Evolutionary conservation across 2,113 vertebrate genomes (phyloP).

Genomic region (Mus pahari): DNA sequence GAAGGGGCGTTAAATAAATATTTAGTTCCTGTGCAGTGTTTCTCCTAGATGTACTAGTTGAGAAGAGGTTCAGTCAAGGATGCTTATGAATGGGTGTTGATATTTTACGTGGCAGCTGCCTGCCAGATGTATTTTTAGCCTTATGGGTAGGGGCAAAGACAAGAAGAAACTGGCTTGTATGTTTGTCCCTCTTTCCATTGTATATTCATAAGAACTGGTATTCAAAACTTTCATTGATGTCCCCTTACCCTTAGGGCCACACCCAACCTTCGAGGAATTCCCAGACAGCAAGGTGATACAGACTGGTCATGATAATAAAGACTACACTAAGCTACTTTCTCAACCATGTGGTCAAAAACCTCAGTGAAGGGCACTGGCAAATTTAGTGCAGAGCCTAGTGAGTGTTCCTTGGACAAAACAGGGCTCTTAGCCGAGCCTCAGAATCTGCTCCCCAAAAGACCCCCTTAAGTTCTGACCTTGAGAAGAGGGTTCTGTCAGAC

Average conservation of each 20-base stretch:
- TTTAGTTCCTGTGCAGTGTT: constrained; percentile 52
- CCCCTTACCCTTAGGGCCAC: not conserved
- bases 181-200: not conserved
- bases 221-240: not conserved
- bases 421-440: not conserved
- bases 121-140: not conserved
- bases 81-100: not conserved
- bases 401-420: not conserved
- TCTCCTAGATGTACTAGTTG: constrained; percentile 39
- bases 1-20: constrained; percentile 64
- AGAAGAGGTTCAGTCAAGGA: constrained; percentile 9
- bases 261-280: not conserved
- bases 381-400: not conserved
- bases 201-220: not conserved
- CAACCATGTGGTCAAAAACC: not conserved
- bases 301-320: not conserved
- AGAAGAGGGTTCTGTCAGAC: not conserved
- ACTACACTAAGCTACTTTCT: rapidly evolving
- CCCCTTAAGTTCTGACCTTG: not conserved
- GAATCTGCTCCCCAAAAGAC: not conserved
- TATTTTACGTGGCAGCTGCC: constrained; percentile 22
- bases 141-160: not conserved
- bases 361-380: not conserved
- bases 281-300: not conserved
- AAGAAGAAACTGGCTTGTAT: not conserved